A percentile compares a stretch with the other conserved stretches of the same genome.
phyloP scores from a whole-genome alignment of 1,140 invertebrate genomes.

The Limonius californicus region DNA sequence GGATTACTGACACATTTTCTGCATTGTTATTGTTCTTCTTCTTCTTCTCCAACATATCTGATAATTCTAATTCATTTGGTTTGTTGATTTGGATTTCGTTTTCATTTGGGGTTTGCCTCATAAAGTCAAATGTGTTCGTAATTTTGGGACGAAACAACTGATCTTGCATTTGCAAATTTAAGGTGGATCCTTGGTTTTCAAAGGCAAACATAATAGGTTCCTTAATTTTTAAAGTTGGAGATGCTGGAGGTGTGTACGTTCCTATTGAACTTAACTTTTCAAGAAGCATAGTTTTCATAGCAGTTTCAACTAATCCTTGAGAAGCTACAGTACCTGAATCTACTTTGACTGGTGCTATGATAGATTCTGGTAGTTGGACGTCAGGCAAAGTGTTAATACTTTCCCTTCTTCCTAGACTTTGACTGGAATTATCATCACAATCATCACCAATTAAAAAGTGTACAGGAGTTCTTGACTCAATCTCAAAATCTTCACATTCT shows the following conservation, averaged over 20 bases:
- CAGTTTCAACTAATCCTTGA: conserved; percentile 42
- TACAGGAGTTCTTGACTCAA: not conserved
- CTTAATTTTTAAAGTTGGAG: conserved; percentile 24
- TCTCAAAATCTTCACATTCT: conserved; percentile 4
- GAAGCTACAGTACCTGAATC: conserved; percentile 28
- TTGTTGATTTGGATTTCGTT: not conserved
- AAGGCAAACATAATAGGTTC: not conserved
- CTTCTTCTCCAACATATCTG: not conserved
- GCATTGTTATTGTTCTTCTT: not conserved
- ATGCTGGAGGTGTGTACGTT: conserved; percentile 39
- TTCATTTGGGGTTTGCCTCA: no score
- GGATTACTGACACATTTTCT: no score
- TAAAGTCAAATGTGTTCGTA: no score
- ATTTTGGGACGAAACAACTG: conserved; percentile 22
- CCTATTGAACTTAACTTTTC: conserved; percentile 44
- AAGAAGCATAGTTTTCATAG: conserved; percentile 45
- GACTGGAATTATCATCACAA: not conserved
- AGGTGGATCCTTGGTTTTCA: not conserved
- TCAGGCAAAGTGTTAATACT: not conserved
- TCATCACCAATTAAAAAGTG: not conserved
- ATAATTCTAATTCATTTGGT: not conserved
- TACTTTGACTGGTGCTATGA: conserved; percentile 29
- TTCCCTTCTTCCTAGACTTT: not conserved
- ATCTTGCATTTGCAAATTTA: conserved; percentile 10
- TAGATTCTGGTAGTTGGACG: not conserved